A percentile compares a stretch with the other conserved stretches of the same genome.
phyloP scores from a whole-genome alignment of 2,113 vertebrate species.

The Scytalopus superciliaris region DNA sequence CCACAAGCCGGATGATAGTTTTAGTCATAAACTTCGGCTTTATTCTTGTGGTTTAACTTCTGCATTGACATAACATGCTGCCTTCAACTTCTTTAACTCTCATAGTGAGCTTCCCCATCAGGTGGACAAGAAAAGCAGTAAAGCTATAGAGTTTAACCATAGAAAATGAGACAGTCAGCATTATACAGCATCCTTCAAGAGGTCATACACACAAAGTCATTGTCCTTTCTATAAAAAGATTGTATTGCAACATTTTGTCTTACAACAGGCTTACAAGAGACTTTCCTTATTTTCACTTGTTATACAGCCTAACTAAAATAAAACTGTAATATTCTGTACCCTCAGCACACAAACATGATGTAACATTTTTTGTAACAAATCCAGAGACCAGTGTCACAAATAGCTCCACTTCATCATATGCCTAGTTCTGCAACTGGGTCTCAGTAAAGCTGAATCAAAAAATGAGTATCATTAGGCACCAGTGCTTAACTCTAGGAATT shows the following conservation, averaged over 20 bases:
- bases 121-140: neutral
- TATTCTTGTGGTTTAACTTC: neutral
- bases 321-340: neutral
- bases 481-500: neutral
- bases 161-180: neutral
- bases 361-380: neutral
- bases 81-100: neutral
- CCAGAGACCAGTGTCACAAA: neutral
- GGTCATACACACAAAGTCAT: neutral
- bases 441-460: neutral
- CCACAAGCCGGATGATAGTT: neutral
- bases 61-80: neutral
- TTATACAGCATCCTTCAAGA: neutral
- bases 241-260: neutral
- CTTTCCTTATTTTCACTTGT: neutral
- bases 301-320: neutral
- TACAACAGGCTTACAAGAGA: neutral
- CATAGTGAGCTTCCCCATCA: neutral
- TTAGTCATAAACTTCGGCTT: neutral
- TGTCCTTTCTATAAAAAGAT: neutral
- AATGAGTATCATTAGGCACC: neutral
- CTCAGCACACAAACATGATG: neutral
- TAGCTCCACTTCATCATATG: neutral
- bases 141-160: neutral
- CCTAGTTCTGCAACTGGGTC: neutral